A percentile compares a stretch with the other conserved stretches of the same genome.
These are phyloP conservation scores for Acanthococcus lagerstroemiae DNA, from an alignment of 2,888 invertebrate genomes.

Conservation along the genomic window DNA sequence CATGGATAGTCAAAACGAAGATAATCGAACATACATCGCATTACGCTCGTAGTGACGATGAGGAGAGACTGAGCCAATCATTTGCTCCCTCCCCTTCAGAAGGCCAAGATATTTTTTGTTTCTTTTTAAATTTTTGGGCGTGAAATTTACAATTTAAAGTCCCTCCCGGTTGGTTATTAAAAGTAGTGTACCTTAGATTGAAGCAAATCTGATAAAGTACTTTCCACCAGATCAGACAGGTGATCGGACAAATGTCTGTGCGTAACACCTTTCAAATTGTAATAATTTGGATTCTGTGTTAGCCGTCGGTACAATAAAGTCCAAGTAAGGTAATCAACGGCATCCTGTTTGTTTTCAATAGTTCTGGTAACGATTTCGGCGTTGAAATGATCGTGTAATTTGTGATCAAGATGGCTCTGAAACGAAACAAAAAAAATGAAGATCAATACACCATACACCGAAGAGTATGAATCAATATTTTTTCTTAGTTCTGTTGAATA, in stretches of 20 bases:
- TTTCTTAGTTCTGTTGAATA: no score
- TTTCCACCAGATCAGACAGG: slow-evolving; percentile 93
- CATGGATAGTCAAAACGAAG: neutral
- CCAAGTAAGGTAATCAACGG: slow-evolving; percentile 99
- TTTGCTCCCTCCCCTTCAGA: no score
- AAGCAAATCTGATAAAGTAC: slow-evolving; percentile 84
- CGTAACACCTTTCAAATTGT: slow-evolving; percentile 92
- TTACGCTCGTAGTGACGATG: no score
- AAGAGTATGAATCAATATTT: no score
- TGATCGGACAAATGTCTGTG: slow-evolving; percentile 97
- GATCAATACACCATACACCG: slow-evolving; percentile 5
- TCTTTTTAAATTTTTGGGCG: neutral
- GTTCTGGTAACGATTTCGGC: slow-evolving; percentile 99
- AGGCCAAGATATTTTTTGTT: neutral
- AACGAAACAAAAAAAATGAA: slow-evolving; percentile 38
- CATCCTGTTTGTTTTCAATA: slow-evolving; percentile 99
- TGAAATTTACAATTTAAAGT: neutral
- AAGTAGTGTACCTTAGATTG: slow-evolving; percentile 73
- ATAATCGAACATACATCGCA: neutral
- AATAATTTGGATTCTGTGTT: slow-evolving; percentile 99
- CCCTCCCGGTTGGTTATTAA: no score
- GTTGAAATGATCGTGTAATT: slow-evolving; percentile 98
- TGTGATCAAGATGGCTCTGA: slow-evolving; percentile 90
- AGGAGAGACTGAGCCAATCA: no score
- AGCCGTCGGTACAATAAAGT: slow-evolving; percentile 92